phyloP scores from a whole-genome alignment of 2,888 invertebrate genomes.

The Scaptomyza reducta region DNA sequence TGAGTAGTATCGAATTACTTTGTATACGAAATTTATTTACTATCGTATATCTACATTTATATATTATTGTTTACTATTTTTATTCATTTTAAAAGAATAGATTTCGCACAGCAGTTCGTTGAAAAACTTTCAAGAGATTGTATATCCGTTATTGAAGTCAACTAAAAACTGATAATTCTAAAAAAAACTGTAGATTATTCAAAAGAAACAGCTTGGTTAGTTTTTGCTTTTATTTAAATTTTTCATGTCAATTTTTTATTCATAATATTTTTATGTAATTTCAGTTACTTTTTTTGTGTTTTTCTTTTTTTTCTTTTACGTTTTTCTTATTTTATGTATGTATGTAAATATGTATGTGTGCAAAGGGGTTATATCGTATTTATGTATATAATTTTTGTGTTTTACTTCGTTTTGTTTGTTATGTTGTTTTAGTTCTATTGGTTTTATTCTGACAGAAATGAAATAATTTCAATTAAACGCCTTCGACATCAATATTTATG shows the following conservation, averaged over 20 bases:
- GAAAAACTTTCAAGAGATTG: no score
- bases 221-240: conserved; percentile 57
- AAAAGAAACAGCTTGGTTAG: conserved; percentile 33
- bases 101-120: no score
- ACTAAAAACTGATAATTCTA: background rate
- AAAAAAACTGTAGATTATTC: conserved; percentile 23
- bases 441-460: conserved; percentile 36
- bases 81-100: no score
- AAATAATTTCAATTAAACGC: conserved; percentile 52
- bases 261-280: conserved; percentile 75
- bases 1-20: conserved; percentile 24
- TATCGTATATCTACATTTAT: no score
- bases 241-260: conserved; percentile 62
- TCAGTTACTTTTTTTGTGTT: conserved; percentile 48
- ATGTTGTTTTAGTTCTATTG: conserved; percentile 21
- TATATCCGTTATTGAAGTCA: background rate
- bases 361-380: conserved; percentile 55
- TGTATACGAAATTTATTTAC: no score
- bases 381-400: conserved; percentile 32
- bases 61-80: no score
- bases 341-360: conserved; percentile 61
- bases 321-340: conserved; percentile 47
- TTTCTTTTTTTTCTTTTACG: conserved; percentile 30
- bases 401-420: conserved; percentile 14
- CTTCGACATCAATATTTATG: conserved; percentile 50